A percentile compares a stretch with the other conserved stretches of the same genome.
Conservation (phyloP, 2,113 vertebrate genomes). For the Struthidea cinerea region DNA sequence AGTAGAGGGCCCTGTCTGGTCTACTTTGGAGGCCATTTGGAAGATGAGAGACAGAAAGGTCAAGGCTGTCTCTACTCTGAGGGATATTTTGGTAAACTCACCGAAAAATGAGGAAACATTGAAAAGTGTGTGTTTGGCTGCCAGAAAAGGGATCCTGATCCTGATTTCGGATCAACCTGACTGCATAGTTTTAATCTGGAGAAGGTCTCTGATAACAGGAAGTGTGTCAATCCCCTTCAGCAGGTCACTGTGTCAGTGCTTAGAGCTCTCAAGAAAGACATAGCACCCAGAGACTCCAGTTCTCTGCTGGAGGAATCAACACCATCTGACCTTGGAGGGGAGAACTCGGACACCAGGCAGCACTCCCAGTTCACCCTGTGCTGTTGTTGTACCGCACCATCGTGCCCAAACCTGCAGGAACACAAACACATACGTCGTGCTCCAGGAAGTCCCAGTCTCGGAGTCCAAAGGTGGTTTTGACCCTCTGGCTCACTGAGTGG, state of each 20-base stretch:
- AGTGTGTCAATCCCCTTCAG: neutral
- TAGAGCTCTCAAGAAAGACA: neutral
- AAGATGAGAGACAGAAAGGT: neutral
- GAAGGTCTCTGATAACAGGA: neutral
- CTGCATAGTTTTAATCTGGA: neutral
- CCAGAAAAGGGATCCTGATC: neutral
- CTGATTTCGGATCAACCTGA: neutral
- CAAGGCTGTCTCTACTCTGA: neutral
- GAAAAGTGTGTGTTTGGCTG: neutral
- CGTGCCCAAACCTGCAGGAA: accelerated
- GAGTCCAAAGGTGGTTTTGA: neutral
- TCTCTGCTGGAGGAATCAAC: neutral
- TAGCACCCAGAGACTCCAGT: accelerated
- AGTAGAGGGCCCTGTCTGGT: neutral
- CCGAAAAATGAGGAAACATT: neutral
- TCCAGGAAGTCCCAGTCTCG: neutral
- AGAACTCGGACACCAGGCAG: neutral
- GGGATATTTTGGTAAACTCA: neutral
- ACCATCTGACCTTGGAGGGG: neutral
- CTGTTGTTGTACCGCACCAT: neutral
- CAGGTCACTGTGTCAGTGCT: neutral
- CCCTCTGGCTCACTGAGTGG: neutral
- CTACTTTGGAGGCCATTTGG: neutral
- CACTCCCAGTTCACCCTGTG: accelerated
- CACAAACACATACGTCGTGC: accelerated